Evolutionary conservation across 2,888 invertebrate genomes (phyloP).

Genomic region (Physocephala rufipes): DNA sequence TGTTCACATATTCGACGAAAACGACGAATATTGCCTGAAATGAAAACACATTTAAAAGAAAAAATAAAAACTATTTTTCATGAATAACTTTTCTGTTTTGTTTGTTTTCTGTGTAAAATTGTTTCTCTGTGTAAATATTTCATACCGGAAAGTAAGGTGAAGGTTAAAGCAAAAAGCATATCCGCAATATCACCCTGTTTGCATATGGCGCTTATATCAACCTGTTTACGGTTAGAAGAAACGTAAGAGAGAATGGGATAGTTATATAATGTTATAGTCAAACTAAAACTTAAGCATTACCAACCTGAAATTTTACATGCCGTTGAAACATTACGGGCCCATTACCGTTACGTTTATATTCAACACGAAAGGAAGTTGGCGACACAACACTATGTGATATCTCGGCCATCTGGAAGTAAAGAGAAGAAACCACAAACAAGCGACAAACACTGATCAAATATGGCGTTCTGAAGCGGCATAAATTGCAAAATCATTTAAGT

Average conservation of each 20-base stretch:
- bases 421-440: background rate
- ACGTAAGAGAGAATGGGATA: background rate
- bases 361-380: conserved; percentile 97
- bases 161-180: conserved; percentile 91
- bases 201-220: conserved; percentile 84
- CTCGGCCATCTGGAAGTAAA: conserved; percentile 82
- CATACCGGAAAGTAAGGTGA: conserved; percentile 90
- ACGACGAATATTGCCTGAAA: conserved; percentile 89
- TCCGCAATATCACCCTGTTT: conserved; percentile 75
- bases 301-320: conserved; percentile 91
- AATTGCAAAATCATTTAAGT: background rate
- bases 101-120: no score
- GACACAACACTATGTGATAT: conserved; percentile 97
- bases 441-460: background rate
- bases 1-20: conserved; percentile 97
- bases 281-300: background rate
- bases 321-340: conserved; percentile 97
- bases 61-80: no score
- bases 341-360: conserved; percentile 93
- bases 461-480: background rate
- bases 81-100: no score
- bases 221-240: conserved; percentile 72
- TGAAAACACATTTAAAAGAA: background rate
- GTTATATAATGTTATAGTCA: background rate
- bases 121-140: background rate